Base-by-base conservation (phyloP, 53 echinoderm and acorn worm species). In the Paracentrotus lividus region DNA sequence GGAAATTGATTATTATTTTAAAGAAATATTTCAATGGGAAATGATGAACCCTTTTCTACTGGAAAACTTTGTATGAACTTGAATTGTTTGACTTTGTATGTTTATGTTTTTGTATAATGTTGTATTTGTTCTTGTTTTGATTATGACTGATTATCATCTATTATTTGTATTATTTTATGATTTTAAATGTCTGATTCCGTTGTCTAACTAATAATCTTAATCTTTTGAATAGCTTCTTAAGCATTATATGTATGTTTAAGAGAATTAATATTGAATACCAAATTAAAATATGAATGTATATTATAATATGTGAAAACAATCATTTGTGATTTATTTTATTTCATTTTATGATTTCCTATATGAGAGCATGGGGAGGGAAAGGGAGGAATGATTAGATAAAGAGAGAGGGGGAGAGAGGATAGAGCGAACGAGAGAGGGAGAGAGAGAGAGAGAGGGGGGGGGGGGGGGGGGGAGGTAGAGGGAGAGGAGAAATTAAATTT, bases 231-330 rank as follows among this genome's bases (percentile, higher is more conserved):
- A 45, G 49, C 81, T 81, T 81, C 47, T 81, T 81, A 81, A 81
- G 81, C 81, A 81, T 81, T 47, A n/a, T 81, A 89, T 88, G 89
- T 44, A 89, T 89, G 89, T 81, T 81, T 81, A 81, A 81, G 81
- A 47, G n/a, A 81, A 81, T 47, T 45, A 44, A 81, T 7, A 44
- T 81, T 81, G 47, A 81, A n/a, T 81, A 81, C 81, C 81, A 6
- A 40, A 81, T 47, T 81, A 47, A 81, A 81, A 81, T 81, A 47
- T 81, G 81, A 81, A 81, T 44, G 47, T 47, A 81, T 81, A 81
- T 76, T 76, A 81, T 81, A 81, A 40, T 76, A 76, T 81, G 47
- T 81, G 2, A 81, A 81, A 81, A 81, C 40, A 45, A 8, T n/a
- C 16, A 26, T 76, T 40, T 5, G 76, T 2, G 6, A 45, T 24